Base-by-base conservation (phyloP, 1,140 invertebrate genomes). In the Drosophila lacertosa region DNA sequence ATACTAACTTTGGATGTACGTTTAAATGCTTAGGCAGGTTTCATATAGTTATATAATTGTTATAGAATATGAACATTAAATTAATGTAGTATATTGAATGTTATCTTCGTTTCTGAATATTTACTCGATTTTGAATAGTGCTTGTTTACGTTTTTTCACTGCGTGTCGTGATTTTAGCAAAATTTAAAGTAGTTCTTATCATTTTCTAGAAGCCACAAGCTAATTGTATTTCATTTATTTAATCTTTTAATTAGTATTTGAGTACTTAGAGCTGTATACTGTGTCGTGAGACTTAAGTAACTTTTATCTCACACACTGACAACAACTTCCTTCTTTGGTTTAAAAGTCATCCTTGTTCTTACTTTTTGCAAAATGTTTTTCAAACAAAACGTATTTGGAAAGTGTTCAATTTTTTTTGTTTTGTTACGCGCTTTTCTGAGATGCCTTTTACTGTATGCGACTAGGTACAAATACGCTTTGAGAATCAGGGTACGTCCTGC, bases 381-480 rank as follows among this genome's bases (percentile, higher is more conserved):
- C 44, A 40, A 32, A 26, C n/a, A 5, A 29, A 47, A 22, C 32
- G 33, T 18, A 16, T 54, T 54, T 48, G 45, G 33, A 48, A 48
- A 48, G 59, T 59, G 55, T 40, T 13, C 66, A 63, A 64, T 55
- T 69, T 69, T 42, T 37, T 64, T 22, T 40, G 15, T 32, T 44
- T 54, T 68, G n/a, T 37, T 62, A 11, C n/a, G 20, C 60, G 72
- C 67, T 73, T 81, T 67, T 45, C 48, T 66, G 39, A 16, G 40
- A 13, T 18, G 53, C 20, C 47, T 58, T 51, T 20, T 29, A 35
- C 58, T 76, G 40, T 47, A 71, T 20, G 53, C 55, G 55, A 62
- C 65, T 69, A n/a, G n/a, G n/a, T n/a, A 58, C 70, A 64, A 64
- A 62, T 63, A 35, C 48, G 55, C 29, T 29, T 48, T 42, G n/a